phyloP scores from a whole-genome alignment of 2,113 vertebrate species.

The Pongo pygmaeus region DNA sequence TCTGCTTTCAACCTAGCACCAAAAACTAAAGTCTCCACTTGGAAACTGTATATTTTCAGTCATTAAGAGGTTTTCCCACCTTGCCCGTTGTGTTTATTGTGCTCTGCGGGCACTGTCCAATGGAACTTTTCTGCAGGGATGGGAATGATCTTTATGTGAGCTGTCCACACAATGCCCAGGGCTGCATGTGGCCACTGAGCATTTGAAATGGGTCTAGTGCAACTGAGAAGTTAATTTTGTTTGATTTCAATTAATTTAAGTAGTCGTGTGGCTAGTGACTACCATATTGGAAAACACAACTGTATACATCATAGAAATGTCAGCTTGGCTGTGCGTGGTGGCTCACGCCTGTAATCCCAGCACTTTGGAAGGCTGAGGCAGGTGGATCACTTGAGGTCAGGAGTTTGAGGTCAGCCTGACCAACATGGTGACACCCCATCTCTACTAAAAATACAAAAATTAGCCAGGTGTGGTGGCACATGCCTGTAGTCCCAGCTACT shows the following conservation, averaged over 20 bases:
- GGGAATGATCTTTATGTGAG: too few relatives aligned
- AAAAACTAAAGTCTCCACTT: neutral
- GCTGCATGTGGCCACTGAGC: neutral
- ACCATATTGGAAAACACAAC: neutral
- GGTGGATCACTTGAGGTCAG: too few relatives aligned
- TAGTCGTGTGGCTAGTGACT: neutral
- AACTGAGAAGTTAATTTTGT: neutral
- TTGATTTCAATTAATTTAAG: neutral
- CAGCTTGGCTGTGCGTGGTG: too few relatives aligned
- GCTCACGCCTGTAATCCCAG: too few relatives aligned
- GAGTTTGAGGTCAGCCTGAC: too few relatives aligned
- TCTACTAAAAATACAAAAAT: too few relatives aligned
- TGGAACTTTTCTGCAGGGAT: neutral
- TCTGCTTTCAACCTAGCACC: neutral
- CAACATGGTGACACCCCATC: too few relatives aligned
- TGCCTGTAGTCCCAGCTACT: too few relatives aligned
- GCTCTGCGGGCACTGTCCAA: rapidly evolving
- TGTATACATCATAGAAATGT: neutral
- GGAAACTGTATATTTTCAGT: neutral
- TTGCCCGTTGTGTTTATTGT: neutral
- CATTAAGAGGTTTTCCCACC: neutral
- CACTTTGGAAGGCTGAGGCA: too few relatives aligned
- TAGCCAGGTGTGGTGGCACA: too few relatives aligned
- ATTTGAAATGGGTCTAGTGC: neutral
- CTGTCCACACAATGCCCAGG: neutral